phyloP scores from a whole-genome alignment of 2,888 invertebrate species.

The Bellardia pandia region DNA sequence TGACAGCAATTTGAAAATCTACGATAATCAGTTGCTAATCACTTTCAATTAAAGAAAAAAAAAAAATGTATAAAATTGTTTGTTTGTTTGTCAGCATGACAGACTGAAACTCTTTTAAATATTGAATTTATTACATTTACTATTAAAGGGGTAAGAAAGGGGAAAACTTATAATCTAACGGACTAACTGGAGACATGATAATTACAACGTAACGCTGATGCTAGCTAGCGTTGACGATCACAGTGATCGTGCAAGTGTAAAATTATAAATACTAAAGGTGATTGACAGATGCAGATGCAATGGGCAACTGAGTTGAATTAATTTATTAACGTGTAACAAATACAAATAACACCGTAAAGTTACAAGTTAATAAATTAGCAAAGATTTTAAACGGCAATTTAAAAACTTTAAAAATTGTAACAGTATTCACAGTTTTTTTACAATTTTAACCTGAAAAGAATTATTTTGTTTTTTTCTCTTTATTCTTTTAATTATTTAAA shows the following conservation, averaged over 20 bases:
- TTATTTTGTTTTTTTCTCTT: not conserved
- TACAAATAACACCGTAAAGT: constrained; percentile 2
- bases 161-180: not conserved
- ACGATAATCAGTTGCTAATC: constrained; percentile 60
- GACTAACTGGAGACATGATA: constrained; percentile 1
- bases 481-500: constrained; percentile 29
- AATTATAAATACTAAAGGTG: constrained; percentile 42
- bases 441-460: constrained; percentile 16
- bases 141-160: not conserved
- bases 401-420: not conserved
- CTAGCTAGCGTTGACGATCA: not conserved
- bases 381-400: constrained; percentile 31
- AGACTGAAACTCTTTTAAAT: not conserved
- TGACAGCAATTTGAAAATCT: constrained; percentile 42
- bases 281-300: constrained; percentile 58
- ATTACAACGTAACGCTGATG: constrained; percentile 26
- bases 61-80: constrained; percentile 25
- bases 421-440: constrained; percentile 10
- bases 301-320: not conserved
- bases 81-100: not conserved
- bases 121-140: not conserved
- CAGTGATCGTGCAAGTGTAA: constrained; percentile 43
- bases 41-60: constrained; percentile 46
- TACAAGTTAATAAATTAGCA: constrained; percentile 42
- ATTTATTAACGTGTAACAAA: constrained; percentile 41